Conservation (phyloP, 2,888 invertebrate genomes). For the Thelaira solivaga region DNA sequence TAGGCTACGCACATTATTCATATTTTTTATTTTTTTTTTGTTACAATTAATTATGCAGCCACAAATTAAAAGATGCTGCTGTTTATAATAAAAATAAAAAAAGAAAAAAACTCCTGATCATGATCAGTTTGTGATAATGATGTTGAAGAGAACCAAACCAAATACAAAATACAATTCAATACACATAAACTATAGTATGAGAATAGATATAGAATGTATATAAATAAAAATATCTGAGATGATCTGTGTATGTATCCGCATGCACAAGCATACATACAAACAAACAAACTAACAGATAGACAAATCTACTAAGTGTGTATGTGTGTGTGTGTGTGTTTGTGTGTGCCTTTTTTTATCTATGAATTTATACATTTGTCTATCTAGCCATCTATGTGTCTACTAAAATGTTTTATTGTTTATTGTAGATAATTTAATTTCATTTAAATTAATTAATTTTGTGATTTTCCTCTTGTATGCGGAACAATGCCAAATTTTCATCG, state of each 20-base stretch:
- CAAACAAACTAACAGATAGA: too few species aligned
- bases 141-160: neutral
- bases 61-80: neutral
- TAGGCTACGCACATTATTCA: constrained; percentile 42
- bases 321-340: neutral
- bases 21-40: too few species aligned
- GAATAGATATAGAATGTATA: constrained; percentile 31
- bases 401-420: constrained; percentile 8
- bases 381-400: neutral
- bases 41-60: constrained; percentile 28
- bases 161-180: constrained; percentile 28
- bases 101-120: constrained; percentile 17
- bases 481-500: constrained; percentile 60
- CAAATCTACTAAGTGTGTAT: too few species aligned
- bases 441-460: constrained; percentile 20
- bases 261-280: neutral
- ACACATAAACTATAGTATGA: too few species aligned
- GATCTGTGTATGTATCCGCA: constrained; percentile 6
- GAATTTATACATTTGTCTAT: neutral
- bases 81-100: too few species aligned
- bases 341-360: neutral
- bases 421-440: constrained; percentile 31
- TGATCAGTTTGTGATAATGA: neutral
- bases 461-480: constrained; percentile 48
- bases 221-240: constrained; percentile 38